Conservation (phyloP, 2,888 invertebrate species). For the Hirtodrosophila histrioides region DNA sequence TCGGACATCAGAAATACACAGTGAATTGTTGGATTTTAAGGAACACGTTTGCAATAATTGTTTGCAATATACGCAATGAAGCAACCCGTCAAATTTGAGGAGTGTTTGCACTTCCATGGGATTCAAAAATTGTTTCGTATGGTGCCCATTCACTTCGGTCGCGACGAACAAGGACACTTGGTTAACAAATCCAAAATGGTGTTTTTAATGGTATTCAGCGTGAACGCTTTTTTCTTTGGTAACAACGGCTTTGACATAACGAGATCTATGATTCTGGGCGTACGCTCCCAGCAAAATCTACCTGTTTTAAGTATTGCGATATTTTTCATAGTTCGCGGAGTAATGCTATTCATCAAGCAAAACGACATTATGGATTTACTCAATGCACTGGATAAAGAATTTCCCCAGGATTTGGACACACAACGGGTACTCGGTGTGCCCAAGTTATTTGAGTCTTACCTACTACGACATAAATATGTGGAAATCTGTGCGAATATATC, state of each 20-base stretch:
- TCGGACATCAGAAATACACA: not conserved
- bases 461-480: slow-evolving; percentile 4
- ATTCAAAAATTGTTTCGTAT: slow-evolving; percentile 18
- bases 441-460: not conserved
- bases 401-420: slow-evolving; percentile 31
- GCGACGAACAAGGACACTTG: slow-evolving; percentile 43
- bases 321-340: slow-evolving; percentile 41
- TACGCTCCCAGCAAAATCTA: slow-evolving; percentile 10
- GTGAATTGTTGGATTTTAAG: not conserved
- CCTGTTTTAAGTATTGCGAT: slow-evolving; percentile 8
- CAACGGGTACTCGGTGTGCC: slow-evolving; percentile 33
- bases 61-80: not conserved
- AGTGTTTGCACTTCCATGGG: slow-evolving; percentile 33
- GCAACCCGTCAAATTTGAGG: slow-evolving; percentile 43
- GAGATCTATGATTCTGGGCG: not conserved
- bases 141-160: slow-evolving; percentile 39
- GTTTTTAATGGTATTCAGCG: too few species aligned
- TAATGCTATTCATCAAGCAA: slow-evolving; percentile 45
- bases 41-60: not conserved
- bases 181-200: not conserved
- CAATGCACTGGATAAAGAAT: slow-evolving; percentile 44
- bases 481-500: accelerated
- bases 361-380: slow-evolving; percentile 41
- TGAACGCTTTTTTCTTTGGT: not conserved
- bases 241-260: slow-evolving; percentile 34